Evolutionary conservation across 2,113 vertebrate genomes (phyloP).

Genomic region (Pyxicephalus adspersus): DNA sequence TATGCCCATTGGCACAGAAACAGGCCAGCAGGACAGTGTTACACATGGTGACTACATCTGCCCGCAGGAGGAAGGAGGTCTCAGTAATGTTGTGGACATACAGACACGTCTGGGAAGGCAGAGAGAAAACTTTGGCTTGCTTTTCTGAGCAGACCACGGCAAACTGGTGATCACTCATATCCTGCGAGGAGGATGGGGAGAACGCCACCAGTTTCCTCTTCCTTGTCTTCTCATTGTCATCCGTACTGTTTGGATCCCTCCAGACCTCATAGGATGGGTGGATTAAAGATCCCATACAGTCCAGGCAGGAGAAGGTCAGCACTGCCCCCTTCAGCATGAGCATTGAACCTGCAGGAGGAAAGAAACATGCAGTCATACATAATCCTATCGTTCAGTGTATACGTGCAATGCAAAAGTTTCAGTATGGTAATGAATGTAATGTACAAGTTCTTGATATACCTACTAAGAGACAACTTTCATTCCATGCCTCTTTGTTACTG

Average conservation of each 20-base stretch:
- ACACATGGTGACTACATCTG: conserved; percentile 87
- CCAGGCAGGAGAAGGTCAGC: conserved; percentile 87
- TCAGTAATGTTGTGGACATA: conserved; percentile 98
- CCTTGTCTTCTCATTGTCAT: conserved; percentile 84
- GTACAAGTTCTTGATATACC: too few species aligned
- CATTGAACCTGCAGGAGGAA: conserved; percentile 75
- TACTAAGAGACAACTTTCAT: too few species aligned
- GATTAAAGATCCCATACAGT: conserved; percentile 81
- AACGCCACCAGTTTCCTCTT: conserved; percentile 88
- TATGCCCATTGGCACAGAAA: conserved; percentile 96
- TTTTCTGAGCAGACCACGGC: conserved; percentile 93
- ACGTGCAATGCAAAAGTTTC: too few species aligned
- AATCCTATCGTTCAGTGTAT: too few species aligned
- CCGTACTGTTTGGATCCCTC: conserved; percentile 82
- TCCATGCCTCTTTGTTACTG: too few species aligned
- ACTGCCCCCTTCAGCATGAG: conserved; percentile 91
- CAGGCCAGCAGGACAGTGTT: conserved; percentile 92
- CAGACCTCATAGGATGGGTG: conserved; percentile 90
- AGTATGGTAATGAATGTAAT: too few species aligned
- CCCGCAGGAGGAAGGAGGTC: conserved; percentile 91
- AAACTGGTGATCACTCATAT: conserved; percentile 88
- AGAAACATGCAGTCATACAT: too few species aligned
- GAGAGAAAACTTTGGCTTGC: conserved; percentile 96
- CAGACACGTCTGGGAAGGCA: conserved; percentile 95
- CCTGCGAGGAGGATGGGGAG: conserved; percentile 87